Percentiles rank a stretch among this genome's conserved stretches.
Evolutionary conservation across 64 coral and sea anemone species (phyloP).

Genomic region (Dendrophyllia cribrosa): DNA sequence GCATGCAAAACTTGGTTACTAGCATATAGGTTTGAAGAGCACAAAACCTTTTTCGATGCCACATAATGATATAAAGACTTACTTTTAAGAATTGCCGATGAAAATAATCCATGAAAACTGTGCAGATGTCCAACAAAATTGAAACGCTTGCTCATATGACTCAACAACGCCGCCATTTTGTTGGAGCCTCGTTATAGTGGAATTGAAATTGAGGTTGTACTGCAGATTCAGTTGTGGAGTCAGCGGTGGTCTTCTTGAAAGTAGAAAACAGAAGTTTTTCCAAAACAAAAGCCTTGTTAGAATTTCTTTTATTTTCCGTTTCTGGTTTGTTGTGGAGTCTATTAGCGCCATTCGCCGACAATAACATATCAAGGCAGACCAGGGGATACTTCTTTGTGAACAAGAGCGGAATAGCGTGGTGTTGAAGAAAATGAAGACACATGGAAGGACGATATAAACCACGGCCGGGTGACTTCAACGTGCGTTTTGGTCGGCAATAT

Average conservation of each 20-base stretch:
- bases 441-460: neutral
- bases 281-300: constrained; percentile 26
- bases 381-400: neutral
- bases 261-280: constrained; percentile 46
- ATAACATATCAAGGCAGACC: neutral
- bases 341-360: constrained; percentile 3
- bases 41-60: neutral
- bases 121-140: constrained; percentile 16
- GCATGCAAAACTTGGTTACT: too few species aligned
- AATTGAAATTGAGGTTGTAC: constrained; percentile 69
- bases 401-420: neutral
- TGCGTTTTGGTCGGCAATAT: neutral
- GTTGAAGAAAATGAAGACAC: neutral
- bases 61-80: neutral
- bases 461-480: neutral
- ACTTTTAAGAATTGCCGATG: neutral
- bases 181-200: neutral
- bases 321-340: neutral
- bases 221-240: constrained; percentile 26
- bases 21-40: neutral
- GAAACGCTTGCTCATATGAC: neutral
- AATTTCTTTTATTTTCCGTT: constrained; percentile 29
- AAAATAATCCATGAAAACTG: constrained; percentile 32
- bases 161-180: constrained; percentile 39
- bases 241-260: constrained; percentile 71